phyloP scores from a whole-genome alignment of 2,113 vertebrate genomes.

The Semnornis frantzii region DNA sequence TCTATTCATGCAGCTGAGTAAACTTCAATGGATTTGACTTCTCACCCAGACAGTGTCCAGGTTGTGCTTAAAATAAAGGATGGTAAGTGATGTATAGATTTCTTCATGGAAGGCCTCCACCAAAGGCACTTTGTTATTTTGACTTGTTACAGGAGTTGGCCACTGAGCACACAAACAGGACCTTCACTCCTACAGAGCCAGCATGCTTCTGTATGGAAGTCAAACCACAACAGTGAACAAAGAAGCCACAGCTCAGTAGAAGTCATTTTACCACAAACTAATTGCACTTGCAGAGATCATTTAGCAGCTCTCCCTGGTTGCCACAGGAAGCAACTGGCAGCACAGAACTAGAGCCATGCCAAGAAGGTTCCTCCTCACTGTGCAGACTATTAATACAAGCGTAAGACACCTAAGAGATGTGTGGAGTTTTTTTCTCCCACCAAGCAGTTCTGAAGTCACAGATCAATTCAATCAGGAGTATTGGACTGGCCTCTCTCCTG shows the following conservation, averaged over 20 bases:
- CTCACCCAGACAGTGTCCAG: neutral
- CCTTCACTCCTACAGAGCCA: neutral
- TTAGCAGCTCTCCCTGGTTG: neutral
- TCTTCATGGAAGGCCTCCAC: neutral
- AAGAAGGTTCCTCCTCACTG: neutral
- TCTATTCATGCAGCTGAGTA: neutral
- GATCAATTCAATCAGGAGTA: accelerated
- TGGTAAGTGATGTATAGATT: neutral
- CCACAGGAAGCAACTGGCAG: neutral
- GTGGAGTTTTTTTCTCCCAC: neutral
- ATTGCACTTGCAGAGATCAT: neutral
- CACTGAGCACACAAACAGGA: neutral
- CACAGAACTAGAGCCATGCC: neutral
- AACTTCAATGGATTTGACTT: neutral
- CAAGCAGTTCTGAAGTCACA: neutral
- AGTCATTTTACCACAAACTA: accelerated
- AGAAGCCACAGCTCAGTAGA: neutral
- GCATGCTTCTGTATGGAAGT: neutral
- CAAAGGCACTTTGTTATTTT: neutral
- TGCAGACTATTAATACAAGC: neutral
- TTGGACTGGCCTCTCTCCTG: neutral
- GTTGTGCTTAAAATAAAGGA: neutral
- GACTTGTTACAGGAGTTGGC: neutral
- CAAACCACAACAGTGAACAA: neutral
- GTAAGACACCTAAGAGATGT: neutral